Evolutionary conservation across 2,113 vertebrate species (phyloP).

Genomic region (Forbesichthys agassizii): DNA sequence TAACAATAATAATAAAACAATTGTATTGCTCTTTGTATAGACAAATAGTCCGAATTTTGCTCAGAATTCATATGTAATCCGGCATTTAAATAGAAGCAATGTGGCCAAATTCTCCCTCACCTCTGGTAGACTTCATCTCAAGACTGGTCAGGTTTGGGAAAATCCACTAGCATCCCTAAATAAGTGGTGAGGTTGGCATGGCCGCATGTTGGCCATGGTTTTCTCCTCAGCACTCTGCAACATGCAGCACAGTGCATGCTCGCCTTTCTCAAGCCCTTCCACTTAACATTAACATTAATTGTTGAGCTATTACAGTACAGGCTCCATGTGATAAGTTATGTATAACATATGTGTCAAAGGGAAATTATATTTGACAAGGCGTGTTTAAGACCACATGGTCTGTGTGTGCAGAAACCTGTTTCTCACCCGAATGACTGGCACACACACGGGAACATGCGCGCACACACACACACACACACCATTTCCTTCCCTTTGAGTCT

Average conservation of each 20-base stretch:
- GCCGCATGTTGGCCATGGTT: constrained; percentile 17
- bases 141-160: not conserved
- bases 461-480: no score
- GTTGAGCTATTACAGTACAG: constrained; percentile 42
- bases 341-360: constrained; percentile 41
- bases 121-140: not conserved
- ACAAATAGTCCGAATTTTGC: no score
- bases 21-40: no score
- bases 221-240: constrained; percentile 13
- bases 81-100: not conserved
- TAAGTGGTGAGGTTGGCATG: not conserved
- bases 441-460: not conserved
- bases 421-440: not conserved
- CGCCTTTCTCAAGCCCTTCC: no score
- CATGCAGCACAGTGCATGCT: no score
- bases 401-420: constrained; percentile 22
- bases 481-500: not conserved
- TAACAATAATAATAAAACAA: no score
- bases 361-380: constrained; percentile 51
- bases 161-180: not conserved
- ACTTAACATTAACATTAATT: constrained; percentile 45
- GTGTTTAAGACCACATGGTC: constrained; percentile 31
- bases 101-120: not conserved
- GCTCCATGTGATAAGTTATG: constrained; percentile 57
- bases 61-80: no score